Percentiles rank a stretch among this genome's conserved stretches.
phyloP scores from a whole-genome alignment of 2,113 vertebrate genomes.

The Cinclus mexicanus region DNA sequence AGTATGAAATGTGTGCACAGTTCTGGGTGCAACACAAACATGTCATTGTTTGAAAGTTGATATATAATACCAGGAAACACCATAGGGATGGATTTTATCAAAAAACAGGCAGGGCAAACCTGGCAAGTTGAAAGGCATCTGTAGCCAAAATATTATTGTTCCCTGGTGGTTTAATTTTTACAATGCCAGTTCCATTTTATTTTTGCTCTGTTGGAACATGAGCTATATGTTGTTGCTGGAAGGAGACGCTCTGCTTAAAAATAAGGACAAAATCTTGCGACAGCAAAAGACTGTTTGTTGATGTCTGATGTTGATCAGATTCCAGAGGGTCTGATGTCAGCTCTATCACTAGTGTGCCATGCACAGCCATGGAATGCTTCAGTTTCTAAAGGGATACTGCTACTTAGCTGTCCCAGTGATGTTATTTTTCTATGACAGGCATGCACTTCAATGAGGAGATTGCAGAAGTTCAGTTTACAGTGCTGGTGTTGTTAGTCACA shows the following conservation, averaged over 20 bases:
- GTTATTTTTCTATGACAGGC: background rate
- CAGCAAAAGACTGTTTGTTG: background rate
- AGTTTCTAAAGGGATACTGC: background rate
- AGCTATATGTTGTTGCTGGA: background rate
- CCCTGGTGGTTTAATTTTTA: background rate
- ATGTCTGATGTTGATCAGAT: background rate
- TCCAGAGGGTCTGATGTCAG: background rate
- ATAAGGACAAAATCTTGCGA: background rate
- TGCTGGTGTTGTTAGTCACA: background rate
- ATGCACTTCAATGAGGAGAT: background rate
- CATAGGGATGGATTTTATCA: background rate
- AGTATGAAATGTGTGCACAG: background rate
- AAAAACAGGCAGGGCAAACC: background rate
- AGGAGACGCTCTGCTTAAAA: background rate
- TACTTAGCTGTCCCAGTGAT: background rate
- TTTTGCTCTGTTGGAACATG: background rate
- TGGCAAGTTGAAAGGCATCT: background rate
- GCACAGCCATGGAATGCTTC: background rate
- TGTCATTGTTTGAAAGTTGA: background rate
- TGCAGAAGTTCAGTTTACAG: background rate
- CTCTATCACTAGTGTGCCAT: background rate
- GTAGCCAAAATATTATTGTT: conserved; percentile 16
- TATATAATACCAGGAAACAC: background rate
- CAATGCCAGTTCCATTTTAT: background rate
- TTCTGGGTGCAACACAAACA: background rate